Evolutionary conservation across 2,888 invertebrate species (phyloP).

Genomic region (Drymonia ruficornis): DNA sequence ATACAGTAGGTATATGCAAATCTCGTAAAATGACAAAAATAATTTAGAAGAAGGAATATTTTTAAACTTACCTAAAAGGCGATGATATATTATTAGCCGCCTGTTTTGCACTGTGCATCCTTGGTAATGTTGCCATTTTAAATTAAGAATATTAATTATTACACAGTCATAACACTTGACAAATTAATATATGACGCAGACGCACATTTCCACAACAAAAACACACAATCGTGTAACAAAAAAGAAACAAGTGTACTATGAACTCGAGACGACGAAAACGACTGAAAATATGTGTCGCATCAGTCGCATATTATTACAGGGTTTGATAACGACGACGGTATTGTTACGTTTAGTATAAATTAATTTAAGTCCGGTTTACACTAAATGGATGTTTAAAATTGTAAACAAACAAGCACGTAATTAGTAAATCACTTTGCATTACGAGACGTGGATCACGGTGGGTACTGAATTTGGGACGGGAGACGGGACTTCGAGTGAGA

Average conservation of each 20-base stretch:
- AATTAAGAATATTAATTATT: conserved; percentile 11
- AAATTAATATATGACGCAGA: conserved; percentile 27
- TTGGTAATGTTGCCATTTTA: conserved; percentile 77
- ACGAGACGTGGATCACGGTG: conserved; percentile 50
- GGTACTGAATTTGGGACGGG: conserved; percentile 63
- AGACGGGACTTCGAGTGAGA: conserved; percentile 53
- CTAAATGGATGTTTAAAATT: conserved; percentile 12
- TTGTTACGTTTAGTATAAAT: neutral
- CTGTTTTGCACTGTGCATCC: conserved; percentile 72
- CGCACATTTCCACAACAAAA: conserved; percentile 30
- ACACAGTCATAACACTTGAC: conserved; percentile 26
- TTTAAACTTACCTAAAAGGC: conserved; percentile 68
- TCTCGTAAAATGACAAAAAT: too few relatives aligned
- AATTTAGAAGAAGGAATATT: neutral
- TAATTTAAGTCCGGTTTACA: neutral
- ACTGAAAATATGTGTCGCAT: conserved; percentile 25
- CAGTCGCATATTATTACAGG: conserved; percentile 23
- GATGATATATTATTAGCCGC: conserved; percentile 60
- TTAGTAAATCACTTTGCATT: conserved; percentile 45
- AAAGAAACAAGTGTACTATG: conserved; percentile 39
- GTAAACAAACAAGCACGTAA: conserved; percentile 49
- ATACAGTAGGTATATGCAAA: too few relatives aligned
- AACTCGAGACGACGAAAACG: conserved; percentile 35
- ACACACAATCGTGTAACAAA: conserved; percentile 19
- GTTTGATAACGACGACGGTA: conserved; percentile 33